These are phyloP conservation scores for Microchirus variegatus DNA, from an alignment of 2,797 vertebrate species.

Conservation along the genomic window DNA sequence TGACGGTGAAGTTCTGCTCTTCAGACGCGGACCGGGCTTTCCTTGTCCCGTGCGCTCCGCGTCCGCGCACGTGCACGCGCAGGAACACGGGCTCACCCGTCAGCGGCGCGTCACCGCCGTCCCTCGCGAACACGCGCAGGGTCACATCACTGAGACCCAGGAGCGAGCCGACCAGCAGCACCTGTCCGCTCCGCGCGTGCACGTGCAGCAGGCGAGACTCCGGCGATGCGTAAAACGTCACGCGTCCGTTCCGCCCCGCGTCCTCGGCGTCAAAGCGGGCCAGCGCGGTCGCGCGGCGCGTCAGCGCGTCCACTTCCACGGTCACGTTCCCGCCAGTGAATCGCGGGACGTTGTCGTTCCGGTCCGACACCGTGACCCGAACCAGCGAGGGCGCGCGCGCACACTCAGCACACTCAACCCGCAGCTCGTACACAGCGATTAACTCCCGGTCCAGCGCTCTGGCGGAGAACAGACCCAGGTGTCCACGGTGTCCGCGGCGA, in stretches of 20 bases:
- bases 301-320: slow-evolving; percentile 69
- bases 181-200: slow-evolving; percentile 79
- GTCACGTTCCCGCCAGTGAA: slow-evolving; percentile 59
- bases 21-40: slow-evolving; percentile 68
- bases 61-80: slow-evolving; percentile 51
- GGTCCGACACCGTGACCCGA: slow-evolving; percentile 76
- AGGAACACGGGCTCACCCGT: slow-evolving; percentile 71
- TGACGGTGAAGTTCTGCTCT: slow-evolving; percentile 80
- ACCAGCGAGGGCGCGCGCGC: slow-evolving; percentile 40
- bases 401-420: slow-evolving; percentile 37
- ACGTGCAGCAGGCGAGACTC: slow-evolving; percentile 74
- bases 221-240: slow-evolving; percentile 72
- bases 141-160: slow-evolving; percentile 61
- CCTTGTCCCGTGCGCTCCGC: slow-evolving; percentile 24
- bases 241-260: slow-evolving; percentile 72
- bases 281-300: slow-evolving; percentile 71
- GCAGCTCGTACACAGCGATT: slow-evolving; percentile 74
- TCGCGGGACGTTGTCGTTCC: slow-evolving; percentile 78
- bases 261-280: slow-evolving; percentile 75
- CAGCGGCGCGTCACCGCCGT: slow-evolving; percentile 67
- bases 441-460: slow-evolving; percentile 79
- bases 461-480: slow-evolving; percentile 72
- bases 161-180: slow-evolving; percentile 75
- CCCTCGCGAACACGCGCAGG: slow-evolving; percentile 69
- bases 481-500: slow-evolving; percentile 31